Evolutionary conservation across 2,797 vertebrate species (phyloP), one percentile per base, ranked within the genome.

Genomic region (Ctenosaura bakeri): DNA sequence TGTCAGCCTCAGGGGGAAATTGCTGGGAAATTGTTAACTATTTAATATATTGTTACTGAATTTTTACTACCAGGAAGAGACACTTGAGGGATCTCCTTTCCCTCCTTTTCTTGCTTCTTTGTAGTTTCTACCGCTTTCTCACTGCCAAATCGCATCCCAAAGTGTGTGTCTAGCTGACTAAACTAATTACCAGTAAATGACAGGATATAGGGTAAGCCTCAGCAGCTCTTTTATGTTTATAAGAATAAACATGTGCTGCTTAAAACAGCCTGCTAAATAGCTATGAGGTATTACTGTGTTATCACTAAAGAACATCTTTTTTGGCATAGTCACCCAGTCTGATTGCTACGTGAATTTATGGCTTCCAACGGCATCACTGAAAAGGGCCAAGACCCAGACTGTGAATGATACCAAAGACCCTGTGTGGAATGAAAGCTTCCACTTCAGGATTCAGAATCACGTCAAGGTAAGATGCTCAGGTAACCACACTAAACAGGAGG

Each of bases 351-450:
- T 98, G 87, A 98, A 92, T 84, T 95, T 98, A 42, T 96, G 94
- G 87, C 95, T 98, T 38, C 98, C 98, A 6, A 98, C 98, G 0
- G 97, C 98, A 62, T 98, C 98, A 0, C 92, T 93, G 22, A 95
- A 96, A 77, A 96, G 95, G 8, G 88, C 93, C 91, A 97, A 96
- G 88, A 98, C 98, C 32, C 96, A 94, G 89, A 97, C 97, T 0
- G 93, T 98, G 69, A 56, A 94, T 73, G 98, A 98, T 94, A 97
- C 50, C 76, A 94, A 95, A 92, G 96, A 96, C 56, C 98, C 98
- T 0, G 96, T 95, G 0, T 98, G 98, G 98, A 97, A 98, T 0
- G 98, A 98, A 94, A 97, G 94, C 3, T 98, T 98, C 91, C 96
- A 92, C 88, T 98, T 98, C 92, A 97, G 94, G 0, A 96, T 98